phyloP scores from a whole-genome alignment of 64 coral and sea anemone species.

The Anthopleura sola region DNA sequence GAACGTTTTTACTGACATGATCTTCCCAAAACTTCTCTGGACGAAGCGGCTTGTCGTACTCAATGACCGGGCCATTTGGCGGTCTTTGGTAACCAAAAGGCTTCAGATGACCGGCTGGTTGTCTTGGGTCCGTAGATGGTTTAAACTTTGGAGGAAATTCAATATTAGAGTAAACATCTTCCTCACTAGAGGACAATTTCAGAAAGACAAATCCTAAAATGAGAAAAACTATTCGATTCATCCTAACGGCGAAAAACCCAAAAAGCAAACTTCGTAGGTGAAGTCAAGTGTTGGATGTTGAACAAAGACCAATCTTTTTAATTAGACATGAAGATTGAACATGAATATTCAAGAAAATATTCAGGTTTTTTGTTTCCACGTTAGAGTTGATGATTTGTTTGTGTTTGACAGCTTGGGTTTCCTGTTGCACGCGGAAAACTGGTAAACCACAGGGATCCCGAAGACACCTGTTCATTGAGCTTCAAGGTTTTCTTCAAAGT shows the following conservation, averaged over 20 bases:
- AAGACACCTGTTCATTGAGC: background rate
- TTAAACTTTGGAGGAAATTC: constrained; percentile 83
- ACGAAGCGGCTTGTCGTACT: constrained; percentile 63
- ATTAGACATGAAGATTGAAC: background rate
- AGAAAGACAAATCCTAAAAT: background rate
- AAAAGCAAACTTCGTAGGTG: background rate
- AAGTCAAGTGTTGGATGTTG: background rate
- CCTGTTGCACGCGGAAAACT: background rate
- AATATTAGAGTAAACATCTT: background rate
- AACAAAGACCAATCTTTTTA: background rate
- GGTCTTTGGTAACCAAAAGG: constrained; percentile 85
- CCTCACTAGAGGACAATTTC: background rate
- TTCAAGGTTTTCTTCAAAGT: background rate
- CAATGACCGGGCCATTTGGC: constrained; percentile 68
- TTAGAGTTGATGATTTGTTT: background rate
- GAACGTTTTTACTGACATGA: constrained; percentile 44
- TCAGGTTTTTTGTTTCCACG: background rate
- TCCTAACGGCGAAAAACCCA: background rate
- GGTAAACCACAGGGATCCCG: background rate
- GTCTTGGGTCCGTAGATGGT: constrained; percentile 17
- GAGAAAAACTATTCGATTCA: background rate
- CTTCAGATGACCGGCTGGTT: constrained; percentile 74
- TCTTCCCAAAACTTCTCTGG: constrained; percentile 88
- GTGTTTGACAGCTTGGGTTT: background rate
- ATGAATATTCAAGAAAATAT: constrained; percentile 3